Conservation (phyloP, 2,888 invertebrate genomes). For the Campoplex capitator region DNA sequence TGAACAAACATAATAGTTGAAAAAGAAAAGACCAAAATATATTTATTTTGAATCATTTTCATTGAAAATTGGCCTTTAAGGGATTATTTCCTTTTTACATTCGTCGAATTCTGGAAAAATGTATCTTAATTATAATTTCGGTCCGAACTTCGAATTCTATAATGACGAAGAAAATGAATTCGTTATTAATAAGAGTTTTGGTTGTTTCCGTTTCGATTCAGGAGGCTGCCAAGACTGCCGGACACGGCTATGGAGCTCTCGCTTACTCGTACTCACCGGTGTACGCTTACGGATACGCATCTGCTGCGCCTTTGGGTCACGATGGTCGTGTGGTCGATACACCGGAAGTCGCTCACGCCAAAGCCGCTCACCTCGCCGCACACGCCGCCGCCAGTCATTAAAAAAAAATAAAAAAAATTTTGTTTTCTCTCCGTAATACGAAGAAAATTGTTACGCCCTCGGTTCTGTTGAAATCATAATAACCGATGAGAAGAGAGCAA, state of each 20-base stretch:
- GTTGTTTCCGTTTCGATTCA: slow-evolving; percentile 37
- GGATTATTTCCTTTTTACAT: neutral
- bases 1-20: too few relatives aligned
- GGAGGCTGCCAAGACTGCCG: slow-evolving; percentile 70
- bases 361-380: slow-evolving; percentile 79
- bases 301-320: slow-evolving; percentile 78
- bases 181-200: neutral
- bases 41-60: neutral
- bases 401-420: neutral
- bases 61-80: neutral
- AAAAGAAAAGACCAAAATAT: neutral
- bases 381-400: slow-evolving; percentile 74
- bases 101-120: neutral
- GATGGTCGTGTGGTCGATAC: slow-evolving; percentile 81
- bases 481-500: slow-evolving; percentile 41
- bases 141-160: neutral
- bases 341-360: slow-evolving; percentile 82
- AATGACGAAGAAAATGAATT: neutral
- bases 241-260: slow-evolving; percentile 73
- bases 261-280: slow-evolving; percentile 74
- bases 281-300: slow-evolving; percentile 77
- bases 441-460: slow-evolving; percentile 61
- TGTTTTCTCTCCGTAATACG: slow-evolving; percentile 24
- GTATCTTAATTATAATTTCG: neutral
- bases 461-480: slow-evolving; percentile 46